phyloP scores from a whole-genome alignment of 1,140 invertebrate genomes.

The Sipha flava region DNA sequence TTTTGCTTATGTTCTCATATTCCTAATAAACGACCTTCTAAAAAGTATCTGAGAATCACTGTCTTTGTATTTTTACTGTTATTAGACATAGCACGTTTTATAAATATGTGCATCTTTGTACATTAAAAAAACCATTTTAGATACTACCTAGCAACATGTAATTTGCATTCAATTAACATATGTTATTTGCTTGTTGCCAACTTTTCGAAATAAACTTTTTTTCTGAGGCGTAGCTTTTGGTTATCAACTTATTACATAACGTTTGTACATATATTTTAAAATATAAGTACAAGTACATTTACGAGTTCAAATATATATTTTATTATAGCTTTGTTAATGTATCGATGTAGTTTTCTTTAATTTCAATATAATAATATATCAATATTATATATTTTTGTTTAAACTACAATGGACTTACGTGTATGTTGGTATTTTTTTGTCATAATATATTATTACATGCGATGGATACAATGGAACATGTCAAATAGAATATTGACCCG shows the following conservation, averaged over 20 bases:
- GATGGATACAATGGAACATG: constrained; percentile 3
- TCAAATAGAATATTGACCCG: constrained; percentile 31
- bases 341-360: not conserved
- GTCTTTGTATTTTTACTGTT: constrained; percentile 1
- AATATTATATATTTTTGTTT: not conserved
- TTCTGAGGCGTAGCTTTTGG: not conserved
- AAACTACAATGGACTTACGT: not conserved
- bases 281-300: too few relatives aligned
- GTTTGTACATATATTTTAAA: not conserved
- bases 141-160: not conserved
- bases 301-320: not conserved
- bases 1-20: not conserved
- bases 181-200: not conserved
- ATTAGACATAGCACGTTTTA: not conserved
- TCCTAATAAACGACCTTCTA: not conserved
- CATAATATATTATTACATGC: not conserved
- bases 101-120: not conserved
- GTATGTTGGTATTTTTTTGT: not conserved
- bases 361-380: not conserved
- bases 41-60: not conserved
- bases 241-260: not conserved
- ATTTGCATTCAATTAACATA: constrained; percentile 18
- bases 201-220: not conserved
- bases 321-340: not conserved
- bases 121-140: not conserved